Percentiles rank a stretch among this genome's conserved stretches.
These are phyloP conservation scores for Hydrophis major DNA, from an alignment of 2,797 vertebrate species.

Conservation along the genomic window DNA sequence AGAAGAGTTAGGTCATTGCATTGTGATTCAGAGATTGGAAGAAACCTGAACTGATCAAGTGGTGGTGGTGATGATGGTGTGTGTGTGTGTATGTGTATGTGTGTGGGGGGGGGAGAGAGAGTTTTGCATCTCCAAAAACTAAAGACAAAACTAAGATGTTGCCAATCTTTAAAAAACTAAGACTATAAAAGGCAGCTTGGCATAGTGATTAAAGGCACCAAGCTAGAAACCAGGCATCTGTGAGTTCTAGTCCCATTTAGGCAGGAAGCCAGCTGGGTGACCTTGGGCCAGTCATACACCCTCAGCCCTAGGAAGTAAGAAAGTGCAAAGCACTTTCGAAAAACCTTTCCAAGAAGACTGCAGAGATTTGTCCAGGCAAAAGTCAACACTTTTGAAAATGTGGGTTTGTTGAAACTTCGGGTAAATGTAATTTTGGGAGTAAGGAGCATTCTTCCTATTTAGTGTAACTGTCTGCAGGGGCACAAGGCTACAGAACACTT, in stretches of 20 bases:
- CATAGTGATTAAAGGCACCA: background rate
- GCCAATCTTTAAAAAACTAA: background rate
- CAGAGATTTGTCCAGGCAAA: background rate
- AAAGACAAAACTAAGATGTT: background rate
- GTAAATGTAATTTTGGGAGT: background rate
- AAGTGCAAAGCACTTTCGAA: background rate
- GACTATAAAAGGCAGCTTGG: background rate
- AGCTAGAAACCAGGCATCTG: background rate
- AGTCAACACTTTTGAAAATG: background rate
- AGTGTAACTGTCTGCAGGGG: background rate
- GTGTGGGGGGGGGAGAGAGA: background rate
- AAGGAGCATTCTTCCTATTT: background rate
- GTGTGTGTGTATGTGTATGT: background rate
- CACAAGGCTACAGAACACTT: background rate
- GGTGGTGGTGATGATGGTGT: no score
- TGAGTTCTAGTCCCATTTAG: background rate
- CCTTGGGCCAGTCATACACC: background rate
- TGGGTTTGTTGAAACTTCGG: background rate
- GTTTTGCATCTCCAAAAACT: background rate
- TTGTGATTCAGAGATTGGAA: background rate
- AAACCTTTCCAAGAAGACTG: background rate
- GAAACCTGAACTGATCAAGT: background rate
- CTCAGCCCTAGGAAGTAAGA: background rate
- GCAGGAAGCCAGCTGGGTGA: background rate
- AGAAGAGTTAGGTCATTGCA: slow-evolving; percentile 25